A percentile compares a stretch with the other conserved stretches of the same genome.
phyloP scores from a whole-genome alignment of 2,888 invertebrate genomes.

The Cheilosia impressa region DNA sequence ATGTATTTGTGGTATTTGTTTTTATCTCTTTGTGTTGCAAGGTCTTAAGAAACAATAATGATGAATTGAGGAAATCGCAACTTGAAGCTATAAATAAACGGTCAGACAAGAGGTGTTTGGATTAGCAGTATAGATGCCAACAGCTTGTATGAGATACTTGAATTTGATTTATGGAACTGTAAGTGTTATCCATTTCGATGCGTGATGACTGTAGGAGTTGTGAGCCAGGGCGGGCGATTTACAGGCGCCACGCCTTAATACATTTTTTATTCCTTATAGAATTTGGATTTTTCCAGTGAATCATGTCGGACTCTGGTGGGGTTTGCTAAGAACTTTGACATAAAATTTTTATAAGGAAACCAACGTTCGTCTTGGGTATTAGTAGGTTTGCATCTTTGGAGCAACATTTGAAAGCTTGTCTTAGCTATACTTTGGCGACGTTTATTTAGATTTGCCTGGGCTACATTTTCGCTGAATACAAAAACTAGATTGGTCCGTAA shows the following conservation, averaged over 20 bases:
- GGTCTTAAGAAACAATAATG: conserved; percentile 46
- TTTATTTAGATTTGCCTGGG: no score
- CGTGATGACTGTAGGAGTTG: conserved; percentile 2
- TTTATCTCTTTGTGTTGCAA: conserved; percentile 23
- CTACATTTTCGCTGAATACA: no score
- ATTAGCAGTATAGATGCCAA: conserved; percentile 12
- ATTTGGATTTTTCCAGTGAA: no score
- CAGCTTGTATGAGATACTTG: neutral
- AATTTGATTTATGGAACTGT: neutral
- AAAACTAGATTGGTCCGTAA: no score
- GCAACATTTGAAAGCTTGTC: no score
- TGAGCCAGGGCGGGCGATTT: neutral
- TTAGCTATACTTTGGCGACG: no score
- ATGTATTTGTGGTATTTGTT: neutral
- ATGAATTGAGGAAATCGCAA: conserved; percentile 54
- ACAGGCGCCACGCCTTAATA: conserved; percentile 1
- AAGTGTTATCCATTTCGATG: neutral
- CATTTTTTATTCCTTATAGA: neutral
- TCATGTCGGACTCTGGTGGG: no score
- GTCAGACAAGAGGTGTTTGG: conserved; percentile 24
- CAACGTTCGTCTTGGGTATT: no score
- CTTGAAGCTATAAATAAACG: conserved; percentile 40
- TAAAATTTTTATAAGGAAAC: no score
- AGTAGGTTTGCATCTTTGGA: no score
- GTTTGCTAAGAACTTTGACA: no score